Evolutionary conservation across 1,140 invertebrate genomes (phyloP), one percentile per base, ranked within the genome.

Genomic region (Procambarus virginalis): DNA sequence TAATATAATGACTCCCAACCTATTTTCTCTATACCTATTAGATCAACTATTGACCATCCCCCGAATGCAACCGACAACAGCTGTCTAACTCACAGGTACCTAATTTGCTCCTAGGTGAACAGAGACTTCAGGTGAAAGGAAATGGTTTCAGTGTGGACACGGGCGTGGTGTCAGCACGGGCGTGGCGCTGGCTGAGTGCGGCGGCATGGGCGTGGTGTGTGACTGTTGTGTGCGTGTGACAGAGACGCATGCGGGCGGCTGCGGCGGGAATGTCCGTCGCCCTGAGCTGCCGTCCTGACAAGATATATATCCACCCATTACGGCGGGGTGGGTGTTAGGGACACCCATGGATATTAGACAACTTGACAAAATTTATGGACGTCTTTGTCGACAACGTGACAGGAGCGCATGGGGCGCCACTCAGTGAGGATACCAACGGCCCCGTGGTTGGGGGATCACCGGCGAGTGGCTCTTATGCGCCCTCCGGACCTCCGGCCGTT

Each of bases 341-440:
- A 88, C 86, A 91, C 91, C 91, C 91, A 91, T 91, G 91, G 91
- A 91, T 91, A 91, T 91, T 91, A 91, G 91, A 91, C 91, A 91
- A 91, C 91, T 91, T 91, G 91, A 91, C 91, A 91, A 91, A 91
- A 91, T 91, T 91, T 91, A 91, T 91, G 91, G 85, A 88, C 91
- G 86, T 91, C 91, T 91, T 91, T 91, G 91, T 91, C 91, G 91
- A 89, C 86, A 91, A 89, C 86, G 91, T 91, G 91, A 91, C 91
- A 89, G 91, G 84, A 81, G 77, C 84, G 89, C 82, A 85, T 80
- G 83, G 89, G 89, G 85, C 45, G 85, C 91, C 91, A 82, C 85
- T 84, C 80, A 91, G 91, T 88, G 91, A 85, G 91, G 86, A 88
- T 91, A 91, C 80, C 85, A 79, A 45, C 73, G 14, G 85, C 58